Evolutionary conservation across 1,140 invertebrate species (phyloP).

Genomic region (Penaeus japonicus): DNA sequence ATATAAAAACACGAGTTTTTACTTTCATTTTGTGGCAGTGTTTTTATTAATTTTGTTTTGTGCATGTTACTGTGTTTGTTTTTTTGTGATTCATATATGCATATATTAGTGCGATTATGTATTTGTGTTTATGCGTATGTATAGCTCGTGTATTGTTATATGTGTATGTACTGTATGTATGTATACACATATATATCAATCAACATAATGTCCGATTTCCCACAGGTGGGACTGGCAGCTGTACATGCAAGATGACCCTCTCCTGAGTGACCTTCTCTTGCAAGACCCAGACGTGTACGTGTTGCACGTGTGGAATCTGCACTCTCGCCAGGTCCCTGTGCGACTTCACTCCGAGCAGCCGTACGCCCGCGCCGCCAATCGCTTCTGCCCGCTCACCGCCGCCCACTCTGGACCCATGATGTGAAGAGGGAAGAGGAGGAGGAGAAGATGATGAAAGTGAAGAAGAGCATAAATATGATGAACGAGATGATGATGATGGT

Average conservation of each 20-base stretch:
- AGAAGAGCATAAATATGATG: not conserved
- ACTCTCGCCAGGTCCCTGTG: constrained; percentile 6
- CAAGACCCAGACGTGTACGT: not conserved
- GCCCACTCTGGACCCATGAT: constrained; percentile 2
- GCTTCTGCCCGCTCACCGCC: constrained; percentile 11
- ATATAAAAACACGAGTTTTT: too few relatives aligned
- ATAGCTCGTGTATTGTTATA: not conserved
- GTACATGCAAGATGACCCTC: not conserved
- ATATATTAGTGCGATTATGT: not conserved
- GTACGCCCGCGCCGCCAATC: constrained; percentile 22
- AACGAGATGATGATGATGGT: too few relatives aligned
- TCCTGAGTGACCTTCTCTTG: not conserved
- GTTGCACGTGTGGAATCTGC: constrained; percentile 27
- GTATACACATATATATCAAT: not conserved
- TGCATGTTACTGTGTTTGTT: not conserved
- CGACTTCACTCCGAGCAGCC: not conserved
- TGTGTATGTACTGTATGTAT: not conserved
- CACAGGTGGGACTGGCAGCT: constrained; percentile 30
- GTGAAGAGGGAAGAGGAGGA: not conserved
- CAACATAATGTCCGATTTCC: too few relatives aligned
- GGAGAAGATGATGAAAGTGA: not conserved
- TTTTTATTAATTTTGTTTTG: too few relatives aligned
- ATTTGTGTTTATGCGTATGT: not conserved
- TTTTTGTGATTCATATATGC: not conserved
- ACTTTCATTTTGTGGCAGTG: too few relatives aligned